phyloP scores from a whole-genome alignment of 2,888 invertebrate genomes.

The Acrobasis suavella region DNA sequence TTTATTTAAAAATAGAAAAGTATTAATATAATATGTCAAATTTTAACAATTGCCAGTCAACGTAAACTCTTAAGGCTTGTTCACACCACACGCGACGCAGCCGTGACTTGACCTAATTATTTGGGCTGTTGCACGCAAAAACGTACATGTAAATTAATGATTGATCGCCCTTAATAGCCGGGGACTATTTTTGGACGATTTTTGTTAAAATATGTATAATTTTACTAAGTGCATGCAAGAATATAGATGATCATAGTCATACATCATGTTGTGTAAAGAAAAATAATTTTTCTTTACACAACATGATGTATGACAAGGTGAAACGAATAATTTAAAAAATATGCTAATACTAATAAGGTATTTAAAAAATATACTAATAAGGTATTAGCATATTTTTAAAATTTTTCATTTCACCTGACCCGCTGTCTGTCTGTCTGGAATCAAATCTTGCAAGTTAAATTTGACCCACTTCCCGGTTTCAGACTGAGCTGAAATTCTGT shows the following conservation, averaged over 20 bases:
- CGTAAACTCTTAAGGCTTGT: neutral
- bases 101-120: constrained; percentile 11
- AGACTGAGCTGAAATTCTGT: no score
- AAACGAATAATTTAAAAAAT: no score
- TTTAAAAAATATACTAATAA: no score
- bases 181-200: constrained; percentile 1
- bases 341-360: no score
- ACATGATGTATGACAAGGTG: no score
- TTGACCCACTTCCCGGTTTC: no score
- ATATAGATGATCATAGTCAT: neutral
- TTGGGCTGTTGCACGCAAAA: constrained; percentile 10
- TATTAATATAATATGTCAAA: no score
- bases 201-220: neutral
- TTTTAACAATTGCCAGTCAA: neutral
- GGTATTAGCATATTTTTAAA: no score
- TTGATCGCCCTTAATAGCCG: constrained; percentile 10
- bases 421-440: no score
- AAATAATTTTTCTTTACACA: neutral
- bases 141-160: constrained; percentile 8
- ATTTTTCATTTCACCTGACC: no score
- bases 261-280: neutral
- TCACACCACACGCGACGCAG: neutral
- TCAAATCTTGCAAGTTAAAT: no score
- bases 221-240: neutral
- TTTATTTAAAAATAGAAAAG: no score